Base-by-base conservation (phyloP, 1,140 invertebrate species). In the Bilobella aurantiaca region DNA sequence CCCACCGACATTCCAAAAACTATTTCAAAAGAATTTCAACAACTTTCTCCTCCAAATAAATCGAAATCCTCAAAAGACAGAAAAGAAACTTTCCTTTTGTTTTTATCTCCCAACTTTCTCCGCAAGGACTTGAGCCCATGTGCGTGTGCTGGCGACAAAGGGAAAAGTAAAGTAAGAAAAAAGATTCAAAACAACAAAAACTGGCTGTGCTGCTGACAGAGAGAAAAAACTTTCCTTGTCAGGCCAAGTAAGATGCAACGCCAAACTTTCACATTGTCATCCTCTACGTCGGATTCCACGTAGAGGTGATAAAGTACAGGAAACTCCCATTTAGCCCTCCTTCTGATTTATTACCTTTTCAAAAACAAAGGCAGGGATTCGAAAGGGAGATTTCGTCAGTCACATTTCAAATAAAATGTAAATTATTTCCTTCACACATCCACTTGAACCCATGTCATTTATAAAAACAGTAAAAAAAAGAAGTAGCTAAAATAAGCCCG, bases 361-460 rank as follows among this genome's bases (percentile, higher is more conserved):
- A n/a, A n/a, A n/a, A n/a, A n/a, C n/a, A 53, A 53, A 23, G 14
- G 25, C 25, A 53, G 21, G 49, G 12, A 53, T 5, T 12, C 49
- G 21, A 23, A 16, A 5, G 5, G 3, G 3, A 12, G 5, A 53
- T 23, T 23, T 18, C 49, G 25, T 5, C 49, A 8, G 3, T 53
- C 49, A 53, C 49, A 53, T 18, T 23, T 53, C 49, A 53, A 53
- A 53, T 53, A 53, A 53, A 53, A 53, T 53, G 49, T 53, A 53
- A 53, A 53, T 53, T 53, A 53, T 53, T 53, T 16, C 34, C 34
- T 42, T 42, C 34, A n/a, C n/a, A n/a, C n/a, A n/a, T n/a, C n/a
- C n/a, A n/a, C n/a, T n/a, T n/a, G n/a, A n/a, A n/a, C n/a, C n/a
- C n/a, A n/a, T n/a, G n/a, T n/a, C n/a, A n/a, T n/a, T n/a, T n/a